Evolutionary conservation across 2,888 invertebrate genomes (phyloP).

Genomic region (Macroteleia sp.): DNA sequence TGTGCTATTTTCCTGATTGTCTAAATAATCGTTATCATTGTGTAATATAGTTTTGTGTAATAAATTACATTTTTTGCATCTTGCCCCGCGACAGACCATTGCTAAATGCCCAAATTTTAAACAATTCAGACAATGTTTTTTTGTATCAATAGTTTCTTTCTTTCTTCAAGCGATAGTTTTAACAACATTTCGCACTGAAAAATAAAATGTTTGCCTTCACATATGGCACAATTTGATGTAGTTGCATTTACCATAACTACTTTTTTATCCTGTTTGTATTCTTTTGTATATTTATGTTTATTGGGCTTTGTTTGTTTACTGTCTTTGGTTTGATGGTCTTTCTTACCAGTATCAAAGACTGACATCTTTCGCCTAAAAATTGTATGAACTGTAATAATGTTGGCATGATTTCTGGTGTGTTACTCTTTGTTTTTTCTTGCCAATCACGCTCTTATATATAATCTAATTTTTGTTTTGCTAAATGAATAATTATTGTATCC

Average conservation of each 20-base stretch:
- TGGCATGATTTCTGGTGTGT: too few relatives aligned
- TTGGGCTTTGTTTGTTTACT: too few relatives aligned
- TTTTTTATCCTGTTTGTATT: conserved; percentile 2
- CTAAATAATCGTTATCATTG: background rate
- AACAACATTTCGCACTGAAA: background rate
- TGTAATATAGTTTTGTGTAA: background rate
- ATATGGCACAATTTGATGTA: background rate
- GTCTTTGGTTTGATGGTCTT: too few relatives aligned
- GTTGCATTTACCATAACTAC: conserved; percentile 3
- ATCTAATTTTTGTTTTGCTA: background rate
- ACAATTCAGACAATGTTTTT: conserved; percentile 3
- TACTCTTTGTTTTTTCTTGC: too few relatives aligned
- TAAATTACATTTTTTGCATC: background rate
- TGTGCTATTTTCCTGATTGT: background rate
- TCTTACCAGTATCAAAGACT: too few relatives aligned
- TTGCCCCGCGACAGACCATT: background rate
- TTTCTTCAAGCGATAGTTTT: conserved; percentile 5
- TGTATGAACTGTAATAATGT: too few relatives aligned
- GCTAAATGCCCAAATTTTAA: background rate
- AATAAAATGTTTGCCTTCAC: background rate
- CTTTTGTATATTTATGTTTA: background rate
- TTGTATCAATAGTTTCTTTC: background rate
- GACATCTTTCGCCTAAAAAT: too few relatives aligned
- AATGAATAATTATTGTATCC: conserved; percentile 5
- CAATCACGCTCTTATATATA: background rate